Evolutionary conservation across 2,888 invertebrate species (phyloP).

Genomic region (Uloborus plumipes): DNA sequence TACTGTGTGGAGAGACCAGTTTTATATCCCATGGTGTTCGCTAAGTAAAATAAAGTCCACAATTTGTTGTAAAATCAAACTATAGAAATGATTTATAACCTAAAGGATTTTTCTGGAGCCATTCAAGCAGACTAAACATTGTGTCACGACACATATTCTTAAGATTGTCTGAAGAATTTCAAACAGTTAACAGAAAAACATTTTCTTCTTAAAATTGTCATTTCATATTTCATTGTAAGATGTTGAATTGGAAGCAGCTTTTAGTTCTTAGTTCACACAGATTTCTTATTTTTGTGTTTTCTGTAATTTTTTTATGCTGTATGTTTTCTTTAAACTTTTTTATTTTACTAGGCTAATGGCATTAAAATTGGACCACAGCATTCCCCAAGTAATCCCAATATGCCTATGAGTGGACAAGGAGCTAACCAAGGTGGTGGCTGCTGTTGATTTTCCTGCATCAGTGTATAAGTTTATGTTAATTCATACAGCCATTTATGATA

Average conservation of each 20-base stretch:
- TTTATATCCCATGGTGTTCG: no score
- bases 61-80: no score
- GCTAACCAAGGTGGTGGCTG: constrained; percentile 85
- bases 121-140: no score
- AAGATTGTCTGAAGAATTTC: no score
- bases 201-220: not conserved
- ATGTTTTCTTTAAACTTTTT: not conserved
- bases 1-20: no score
- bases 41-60: no score
- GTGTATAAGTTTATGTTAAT: constrained; percentile 14
- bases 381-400: constrained; percentile 87
- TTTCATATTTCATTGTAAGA: not conserved
- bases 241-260: not conserved
- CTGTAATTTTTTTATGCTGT: not conserved
- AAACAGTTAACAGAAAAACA: no score
- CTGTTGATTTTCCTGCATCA: constrained; percentile 76
- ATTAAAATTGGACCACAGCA: constrained; percentile 99
- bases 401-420: constrained; percentile 85
- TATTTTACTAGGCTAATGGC: constrained; percentile 87
- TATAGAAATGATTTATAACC: no score
- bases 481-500: constrained; percentile 30
- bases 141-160: no score
- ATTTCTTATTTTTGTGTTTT: constrained; percentile 1
- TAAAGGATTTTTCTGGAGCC: no score
- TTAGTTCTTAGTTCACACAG: not conserved